Conservation (phyloP, 2,888 invertebrate genomes). For the Drosophila anomelani region DNA sequence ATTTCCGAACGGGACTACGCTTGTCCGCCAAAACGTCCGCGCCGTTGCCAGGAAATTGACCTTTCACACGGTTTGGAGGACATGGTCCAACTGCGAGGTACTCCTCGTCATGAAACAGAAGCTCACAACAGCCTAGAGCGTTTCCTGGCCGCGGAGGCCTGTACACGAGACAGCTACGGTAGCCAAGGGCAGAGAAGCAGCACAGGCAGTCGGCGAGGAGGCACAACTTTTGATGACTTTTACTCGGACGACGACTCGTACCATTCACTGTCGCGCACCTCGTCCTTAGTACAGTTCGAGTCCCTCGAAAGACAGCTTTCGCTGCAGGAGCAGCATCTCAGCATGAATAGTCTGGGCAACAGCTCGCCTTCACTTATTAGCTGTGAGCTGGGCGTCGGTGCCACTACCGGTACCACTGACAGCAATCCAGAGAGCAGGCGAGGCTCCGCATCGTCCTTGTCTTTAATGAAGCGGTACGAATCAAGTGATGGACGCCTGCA, state of each 20-base stretch:
- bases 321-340: slow-evolving; percentile 84
- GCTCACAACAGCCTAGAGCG: slow-evolving; percentile 76
- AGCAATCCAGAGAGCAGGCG: slow-evolving; percentile 79
- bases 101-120: slow-evolving; percentile 62
- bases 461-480: slow-evolving; percentile 82
- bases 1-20: slow-evolving; percentile 90
- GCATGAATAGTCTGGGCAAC: slow-evolving; percentile 82
- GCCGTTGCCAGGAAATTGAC: slow-evolving; percentile 86
- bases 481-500: slow-evolving; percentile 82
- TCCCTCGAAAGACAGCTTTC: slow-evolving; percentile 90
- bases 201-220: slow-evolving; percentile 73
- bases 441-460: slow-evolving; percentile 80
- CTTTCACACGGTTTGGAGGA: slow-evolving; percentile 66
- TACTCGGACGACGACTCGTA: slow-evolving; percentile 85
- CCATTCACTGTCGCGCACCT: slow-evolving; percentile 90
- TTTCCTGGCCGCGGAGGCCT: slow-evolving; percentile 73
- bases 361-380: slow-evolving; percentile 84
- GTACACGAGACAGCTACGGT: slow-evolving; percentile 73
- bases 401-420: slow-evolving; percentile 40
- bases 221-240: slow-evolving; percentile 80
- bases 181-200: slow-evolving; percentile 74
- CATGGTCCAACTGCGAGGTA: slow-evolving; percentile 68
- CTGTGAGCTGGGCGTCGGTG: slow-evolving; percentile 66
- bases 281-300: slow-evolving; percentile 93
- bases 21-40: slow-evolving; percentile 90